Conservation (phyloP, 2,797 vertebrate species). For the Etheostoma nigrum region DNA sequence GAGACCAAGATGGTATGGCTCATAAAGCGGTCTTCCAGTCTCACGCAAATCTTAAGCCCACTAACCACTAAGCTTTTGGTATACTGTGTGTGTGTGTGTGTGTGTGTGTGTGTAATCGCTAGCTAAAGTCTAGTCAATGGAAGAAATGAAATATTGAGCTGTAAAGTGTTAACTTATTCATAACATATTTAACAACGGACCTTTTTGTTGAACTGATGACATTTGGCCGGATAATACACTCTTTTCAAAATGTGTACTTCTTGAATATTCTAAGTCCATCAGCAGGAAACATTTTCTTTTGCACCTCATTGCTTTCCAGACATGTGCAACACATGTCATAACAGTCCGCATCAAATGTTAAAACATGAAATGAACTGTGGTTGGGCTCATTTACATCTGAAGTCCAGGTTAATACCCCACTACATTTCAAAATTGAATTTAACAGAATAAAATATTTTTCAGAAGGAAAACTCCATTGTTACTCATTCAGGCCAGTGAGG, state of each 20-base stretch:
- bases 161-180: not conserved
- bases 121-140: no score
- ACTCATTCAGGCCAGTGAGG: not conserved
- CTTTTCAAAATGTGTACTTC: not conserved
- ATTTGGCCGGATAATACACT: not conserved
- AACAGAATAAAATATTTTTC: not conserved
- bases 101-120: no score
- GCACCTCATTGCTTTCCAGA: not conserved
- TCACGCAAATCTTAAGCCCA: not conserved
- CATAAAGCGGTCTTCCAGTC: not conserved
- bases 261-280: not conserved
- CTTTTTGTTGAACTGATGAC: conserved; percentile 7
- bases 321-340: conserved; percentile 1
- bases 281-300: not conserved
- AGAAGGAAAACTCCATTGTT: not conserved
- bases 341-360: not conserved
- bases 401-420: not conserved
- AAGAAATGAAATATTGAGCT: no score
- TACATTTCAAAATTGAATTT: not conserved
- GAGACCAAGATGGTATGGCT: not conserved
- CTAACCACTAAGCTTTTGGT: not conserved
- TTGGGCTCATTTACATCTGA: not conserved
- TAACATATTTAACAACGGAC: not conserved
- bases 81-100: no score
- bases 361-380: not conserved